phyloP scores from a whole-genome alignment of 2,888 invertebrate species.

The Plemyria rubiginata region DNA sequence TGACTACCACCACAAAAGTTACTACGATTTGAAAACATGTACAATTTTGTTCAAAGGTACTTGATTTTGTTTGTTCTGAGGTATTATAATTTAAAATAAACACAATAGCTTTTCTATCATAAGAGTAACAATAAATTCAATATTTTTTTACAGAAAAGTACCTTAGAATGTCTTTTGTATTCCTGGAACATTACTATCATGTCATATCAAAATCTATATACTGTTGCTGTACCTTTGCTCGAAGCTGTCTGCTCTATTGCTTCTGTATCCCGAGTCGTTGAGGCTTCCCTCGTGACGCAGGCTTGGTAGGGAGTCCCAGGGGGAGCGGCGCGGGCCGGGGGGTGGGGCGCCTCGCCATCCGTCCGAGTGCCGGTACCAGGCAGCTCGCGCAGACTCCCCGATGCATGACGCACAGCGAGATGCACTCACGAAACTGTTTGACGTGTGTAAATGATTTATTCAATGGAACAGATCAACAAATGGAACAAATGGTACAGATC shows the following conservation, averaged over 20 bases:
- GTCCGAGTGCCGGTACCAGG: slow-evolving; percentile 96
- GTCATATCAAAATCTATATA: slow-evolving; percentile 6
- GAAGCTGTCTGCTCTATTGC: slow-evolving; percentile 93
- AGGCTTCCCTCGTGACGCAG: slow-evolving; percentile 93
- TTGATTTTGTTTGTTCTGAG: too few relatives aligned
- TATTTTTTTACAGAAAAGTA: too few relatives aligned
- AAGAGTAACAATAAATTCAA: too few relatives aligned
- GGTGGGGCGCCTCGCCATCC: slow-evolving; percentile 89
- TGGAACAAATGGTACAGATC: too few relatives aligned
- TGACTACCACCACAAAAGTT: too few relatives aligned
- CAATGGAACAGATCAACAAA: not conserved
- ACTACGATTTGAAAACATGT: too few relatives aligned
- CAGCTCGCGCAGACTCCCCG: slow-evolving; percentile 94
- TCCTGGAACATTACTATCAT: slow-evolving; percentile 1
- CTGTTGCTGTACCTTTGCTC: slow-evolving; percentile 89
- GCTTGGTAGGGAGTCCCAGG: slow-evolving; percentile 95
- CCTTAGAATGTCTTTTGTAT: too few relatives aligned
- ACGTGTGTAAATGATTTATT: slow-evolving; percentile 16
- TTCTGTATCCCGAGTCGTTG: slow-evolving; percentile 94
- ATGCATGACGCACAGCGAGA: slow-evolving; percentile 94
- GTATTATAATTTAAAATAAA: too few relatives aligned
- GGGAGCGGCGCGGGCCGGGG: slow-evolving; percentile 89
- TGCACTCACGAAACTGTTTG: slow-evolving; percentile 81
- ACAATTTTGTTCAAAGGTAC: too few relatives aligned
- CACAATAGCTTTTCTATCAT: too few relatives aligned